phyloP scores from a whole-genome alignment of 2,888 invertebrate genomes.

The Ferdinandea cuprea region DNA sequence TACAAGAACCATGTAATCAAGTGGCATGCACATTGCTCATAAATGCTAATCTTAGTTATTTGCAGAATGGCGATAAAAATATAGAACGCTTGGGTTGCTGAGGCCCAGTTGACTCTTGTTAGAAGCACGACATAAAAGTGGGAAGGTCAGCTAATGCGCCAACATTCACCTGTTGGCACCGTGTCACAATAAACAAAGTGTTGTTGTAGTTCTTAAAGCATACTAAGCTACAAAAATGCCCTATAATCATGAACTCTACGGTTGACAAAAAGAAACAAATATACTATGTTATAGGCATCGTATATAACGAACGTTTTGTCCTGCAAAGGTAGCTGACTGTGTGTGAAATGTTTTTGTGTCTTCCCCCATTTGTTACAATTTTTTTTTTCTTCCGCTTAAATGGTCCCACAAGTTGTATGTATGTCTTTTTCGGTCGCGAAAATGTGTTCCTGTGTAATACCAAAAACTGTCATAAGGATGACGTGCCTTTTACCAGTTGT shows the following conservation, averaged over 20 bases:
- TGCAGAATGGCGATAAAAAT: slow-evolving; percentile 37
- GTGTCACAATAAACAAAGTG: slow-evolving; percentile 46
- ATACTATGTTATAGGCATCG: background rate
- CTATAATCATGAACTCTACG: slow-evolving; percentile 40
- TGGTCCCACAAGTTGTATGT: slow-evolving; percentile 17
- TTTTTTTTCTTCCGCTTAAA: slow-evolving; percentile 12
- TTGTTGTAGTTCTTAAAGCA: slow-evolving; percentile 43
- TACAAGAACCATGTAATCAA: slow-evolving; percentile 45
- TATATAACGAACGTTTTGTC: slow-evolving; percentile 11
- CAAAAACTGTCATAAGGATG: slow-evolving; percentile 47
- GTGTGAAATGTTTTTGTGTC: slow-evolving; percentile 18
- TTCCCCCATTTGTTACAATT: slow-evolving; percentile 6
- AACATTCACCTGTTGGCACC: slow-evolving; percentile 70
- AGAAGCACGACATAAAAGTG: slow-evolving; percentile 30
- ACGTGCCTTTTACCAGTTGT: slow-evolving; percentile 58
- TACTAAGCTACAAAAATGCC: slow-evolving; percentile 40
- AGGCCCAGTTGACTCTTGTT: slow-evolving; percentile 27
- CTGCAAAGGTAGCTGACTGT: background rate
- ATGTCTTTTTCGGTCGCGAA: slow-evolving; percentile 9
- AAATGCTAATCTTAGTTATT: slow-evolving; percentile 64
- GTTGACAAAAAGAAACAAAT: slow-evolving; percentile 26
- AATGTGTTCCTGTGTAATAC: slow-evolving; percentile 42
- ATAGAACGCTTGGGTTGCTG: slow-evolving; percentile 19
- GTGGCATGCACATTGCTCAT: slow-evolving; percentile 68
- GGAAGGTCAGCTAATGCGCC: slow-evolving; percentile 63